Evolutionary conservation across 2,888 invertebrate genomes (phyloP).

Genomic region (Diarsia mendica): DNA sequence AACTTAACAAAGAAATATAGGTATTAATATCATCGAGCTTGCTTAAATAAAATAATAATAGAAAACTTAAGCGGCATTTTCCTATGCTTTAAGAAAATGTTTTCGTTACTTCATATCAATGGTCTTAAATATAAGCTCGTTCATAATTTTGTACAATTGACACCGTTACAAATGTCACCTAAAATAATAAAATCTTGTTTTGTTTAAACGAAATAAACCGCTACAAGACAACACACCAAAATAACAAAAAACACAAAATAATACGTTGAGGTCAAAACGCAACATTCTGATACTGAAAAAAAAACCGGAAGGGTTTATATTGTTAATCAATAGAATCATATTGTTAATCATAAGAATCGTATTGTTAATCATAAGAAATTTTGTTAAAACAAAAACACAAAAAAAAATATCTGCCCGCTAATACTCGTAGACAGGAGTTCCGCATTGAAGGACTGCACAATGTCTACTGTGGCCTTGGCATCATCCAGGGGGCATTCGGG

Average conservation of each 20-base stretch:
- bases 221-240: not conserved
- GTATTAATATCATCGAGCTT: not conserved
- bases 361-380: not conserved
- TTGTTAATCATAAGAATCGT: no score
- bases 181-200: not conserved
- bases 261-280: not conserved
- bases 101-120: not conserved
- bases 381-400: not conserved
- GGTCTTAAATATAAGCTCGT: not conserved
- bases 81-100: not conserved
- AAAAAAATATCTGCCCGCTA: not conserved
- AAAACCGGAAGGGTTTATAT: not conserved
- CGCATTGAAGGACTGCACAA: not conserved
- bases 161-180: not conserved
- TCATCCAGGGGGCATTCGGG: not conserved
- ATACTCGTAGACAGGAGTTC: not conserved
- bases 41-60: not conserved
- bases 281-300: not conserved
- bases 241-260: not conserved
- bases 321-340: not conserved
- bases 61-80: not conserved
- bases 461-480: not conserved
- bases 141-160: conserved; percentile 3
- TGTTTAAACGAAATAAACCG: not conserved
- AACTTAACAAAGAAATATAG: no score